A percentile compares a stretch with the other conserved stretches of the same genome.
These are phyloP conservation scores for Phocoena phocoena DNA, from an alignment of 2,113 vertebrate genomes.

Conservation along the genomic window DNA sequence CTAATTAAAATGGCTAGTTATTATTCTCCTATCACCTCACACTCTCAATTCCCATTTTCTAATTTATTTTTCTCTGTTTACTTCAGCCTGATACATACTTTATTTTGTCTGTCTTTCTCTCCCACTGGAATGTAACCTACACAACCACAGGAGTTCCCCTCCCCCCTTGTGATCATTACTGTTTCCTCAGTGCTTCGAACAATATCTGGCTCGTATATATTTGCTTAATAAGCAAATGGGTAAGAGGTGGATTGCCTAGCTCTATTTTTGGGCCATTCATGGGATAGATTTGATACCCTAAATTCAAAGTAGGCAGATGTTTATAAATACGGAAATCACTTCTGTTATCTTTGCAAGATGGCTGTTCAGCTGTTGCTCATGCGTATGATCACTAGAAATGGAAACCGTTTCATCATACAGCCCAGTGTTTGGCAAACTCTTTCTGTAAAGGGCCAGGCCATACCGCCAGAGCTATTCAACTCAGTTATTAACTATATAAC, in stretches of 20 bases:
- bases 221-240: neutral
- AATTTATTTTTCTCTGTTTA: neutral
- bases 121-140: neutral
- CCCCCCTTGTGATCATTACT: neutral
- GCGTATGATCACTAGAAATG: neutral
- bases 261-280: neutral
- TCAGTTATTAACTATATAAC: neutral
- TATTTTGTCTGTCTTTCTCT: neutral
- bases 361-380: neutral
- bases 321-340: neutral
- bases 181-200: neutral
- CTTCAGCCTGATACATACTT: neutral
- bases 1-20: neutral
- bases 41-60: neutral
- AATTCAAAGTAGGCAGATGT: neutral
- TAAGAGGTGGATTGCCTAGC: neutral
- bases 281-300: neutral
- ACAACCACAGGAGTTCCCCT: neutral
- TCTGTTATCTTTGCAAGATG: neutral
- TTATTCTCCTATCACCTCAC: neutral
- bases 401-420: neutral
- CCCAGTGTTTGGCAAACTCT: neutral
- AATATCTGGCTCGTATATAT: neutral
- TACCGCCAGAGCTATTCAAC: neutral
- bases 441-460: neutral